These are phyloP conservation scores for Chaetorhynchus papuensis DNA, from an alignment of 2,113 vertebrate species.

Conservation along the genomic window DNA sequence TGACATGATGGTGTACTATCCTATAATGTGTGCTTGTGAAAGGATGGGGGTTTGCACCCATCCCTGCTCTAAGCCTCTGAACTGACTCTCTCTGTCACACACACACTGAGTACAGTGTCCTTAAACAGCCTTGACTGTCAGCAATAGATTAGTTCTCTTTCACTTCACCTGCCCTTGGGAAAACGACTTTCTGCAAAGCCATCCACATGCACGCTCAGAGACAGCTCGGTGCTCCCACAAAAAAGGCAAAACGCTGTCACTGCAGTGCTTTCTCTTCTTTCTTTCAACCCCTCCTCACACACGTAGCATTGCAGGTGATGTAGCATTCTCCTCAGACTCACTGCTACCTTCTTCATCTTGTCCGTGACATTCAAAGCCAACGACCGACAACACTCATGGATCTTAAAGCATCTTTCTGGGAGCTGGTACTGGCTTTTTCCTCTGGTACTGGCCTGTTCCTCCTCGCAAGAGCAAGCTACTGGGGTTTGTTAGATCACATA, in stretches of 20 bases:
- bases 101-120: neutral
- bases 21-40: neutral
- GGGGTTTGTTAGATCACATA: neutral
- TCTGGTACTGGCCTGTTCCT: neutral
- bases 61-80: neutral
- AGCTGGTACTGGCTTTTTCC: rapidly evolving
- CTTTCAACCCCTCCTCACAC: neutral
- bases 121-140: neutral
- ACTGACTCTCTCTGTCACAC: neutral
- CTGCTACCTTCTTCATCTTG: neutral
- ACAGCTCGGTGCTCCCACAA: neutral
- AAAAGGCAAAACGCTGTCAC: neutral
- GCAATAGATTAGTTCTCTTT: neutral
- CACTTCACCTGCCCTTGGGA: neutral
- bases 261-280: neutral
- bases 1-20: neutral
- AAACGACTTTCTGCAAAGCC: neutral
- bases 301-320: neutral
- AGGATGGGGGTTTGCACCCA: neutral
- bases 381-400: neutral
- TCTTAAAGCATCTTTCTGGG: neutral
- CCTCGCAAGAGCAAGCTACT: neutral
- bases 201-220: neutral
- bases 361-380: neutral
- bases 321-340: neutral